phyloP scores from a whole-genome alignment of 2,113 vertebrate genomes.

The Peromyscus maniculatus region DNA sequence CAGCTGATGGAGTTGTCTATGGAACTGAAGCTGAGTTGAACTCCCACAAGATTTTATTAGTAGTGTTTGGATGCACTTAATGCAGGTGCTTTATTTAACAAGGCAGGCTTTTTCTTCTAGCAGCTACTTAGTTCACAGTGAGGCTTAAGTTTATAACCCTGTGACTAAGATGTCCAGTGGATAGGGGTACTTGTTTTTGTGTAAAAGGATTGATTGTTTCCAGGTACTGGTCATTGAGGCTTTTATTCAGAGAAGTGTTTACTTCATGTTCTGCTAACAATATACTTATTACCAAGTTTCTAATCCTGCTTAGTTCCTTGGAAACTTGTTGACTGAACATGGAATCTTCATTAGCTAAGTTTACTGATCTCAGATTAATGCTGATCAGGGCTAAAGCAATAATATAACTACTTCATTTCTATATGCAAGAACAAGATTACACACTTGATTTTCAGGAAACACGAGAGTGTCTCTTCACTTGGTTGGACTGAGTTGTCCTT shows the following conservation, averaged over 20 bases:
- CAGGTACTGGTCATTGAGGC: neutral
- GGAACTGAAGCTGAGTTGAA: neutral
- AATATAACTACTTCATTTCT: neutral
- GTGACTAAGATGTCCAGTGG: neutral
- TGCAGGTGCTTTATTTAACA: neutral
- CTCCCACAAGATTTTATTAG: neutral
- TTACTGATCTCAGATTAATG: neutral
- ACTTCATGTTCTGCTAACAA: neutral
- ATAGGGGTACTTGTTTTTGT: neutral
- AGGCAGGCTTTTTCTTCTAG: no score
- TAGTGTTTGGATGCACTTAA: neutral
- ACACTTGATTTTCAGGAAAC: neutral
- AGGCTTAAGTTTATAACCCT: neutral
- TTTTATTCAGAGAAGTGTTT: neutral
- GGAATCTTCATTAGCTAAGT: neutral
- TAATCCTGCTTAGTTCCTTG: neutral
- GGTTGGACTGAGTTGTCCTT: neutral
- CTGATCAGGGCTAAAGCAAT: neutral
- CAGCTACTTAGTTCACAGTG: neutral
- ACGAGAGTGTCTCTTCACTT: neutral
- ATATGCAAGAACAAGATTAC: neutral
- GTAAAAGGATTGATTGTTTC: neutral
- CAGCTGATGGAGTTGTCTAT: neutral
- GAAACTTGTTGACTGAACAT: neutral
- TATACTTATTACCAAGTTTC: neutral